These are phyloP conservation scores for Uloborus diversus DNA, from an alignment of 1,140 invertebrate genomes.

Conservation along the genomic window DNA sequence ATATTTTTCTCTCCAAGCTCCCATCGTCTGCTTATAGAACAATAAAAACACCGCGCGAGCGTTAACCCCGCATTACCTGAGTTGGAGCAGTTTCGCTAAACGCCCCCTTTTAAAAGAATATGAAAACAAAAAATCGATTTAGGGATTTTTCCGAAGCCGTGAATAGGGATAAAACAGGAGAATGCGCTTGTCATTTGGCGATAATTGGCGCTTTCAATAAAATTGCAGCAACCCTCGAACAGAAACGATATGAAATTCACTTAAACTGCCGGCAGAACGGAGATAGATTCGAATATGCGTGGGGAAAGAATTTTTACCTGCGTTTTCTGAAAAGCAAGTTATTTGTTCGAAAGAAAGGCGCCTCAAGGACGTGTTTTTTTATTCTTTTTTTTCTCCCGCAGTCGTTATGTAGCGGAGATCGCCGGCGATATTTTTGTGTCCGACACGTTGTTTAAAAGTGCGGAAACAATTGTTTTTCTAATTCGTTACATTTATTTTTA, in stretches of 20 bases:
- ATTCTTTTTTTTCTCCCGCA: neutral
- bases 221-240: conserved; percentile 37
- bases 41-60: no score
- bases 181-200: conserved; percentile 29
- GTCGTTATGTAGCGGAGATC: neutral
- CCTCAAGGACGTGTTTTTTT: neutral
- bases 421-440: neutral
- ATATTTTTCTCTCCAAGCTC: no score
- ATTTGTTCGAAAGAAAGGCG: neutral
- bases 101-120: conserved; percentile 13
- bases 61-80: no score
- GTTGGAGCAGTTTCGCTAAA: no score
- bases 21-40: no score
- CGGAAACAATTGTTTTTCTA: neutral
- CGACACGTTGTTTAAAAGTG: neutral
- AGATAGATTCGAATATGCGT: conserved; percentile 40
- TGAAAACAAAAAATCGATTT: conserved; percentile 50
- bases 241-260: conserved; percentile 53
- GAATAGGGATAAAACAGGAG: conserved; percentile 25
- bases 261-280: conserved; percentile 47
- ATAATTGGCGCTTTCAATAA: conserved; percentile 54
- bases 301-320: conserved; percentile 30
- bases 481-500: neutral
- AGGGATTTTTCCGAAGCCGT: conserved; percentile 36
- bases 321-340: neutral